Base-by-base conservation (phyloP, 2,888 invertebrate genomes). In the Exocentrus adspersus region DNA sequence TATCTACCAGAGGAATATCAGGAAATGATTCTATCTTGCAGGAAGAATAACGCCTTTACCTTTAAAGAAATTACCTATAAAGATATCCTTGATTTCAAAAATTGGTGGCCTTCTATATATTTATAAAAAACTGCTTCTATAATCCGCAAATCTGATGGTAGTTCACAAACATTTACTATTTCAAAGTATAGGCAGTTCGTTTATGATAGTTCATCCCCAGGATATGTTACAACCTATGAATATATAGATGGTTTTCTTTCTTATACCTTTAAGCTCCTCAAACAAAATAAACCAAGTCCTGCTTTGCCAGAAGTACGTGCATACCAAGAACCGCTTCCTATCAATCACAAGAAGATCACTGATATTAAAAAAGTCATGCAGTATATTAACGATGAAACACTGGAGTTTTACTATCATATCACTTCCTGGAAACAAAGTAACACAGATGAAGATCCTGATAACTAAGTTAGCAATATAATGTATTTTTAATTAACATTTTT, bases 1-100 rank as follows among this genome's bases (percentile, higher is more conserved):
- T 72, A 71, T 28, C 37, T 61, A 19, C 70, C 67, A 37, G 70
- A 70, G 52, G 69, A 72, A 62, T 72, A 72, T 59, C 57, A 67
- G 41, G 43, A 61, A 9, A 61, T 66, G 53, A 66, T 72, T 43
- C 17, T 41, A 16, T n/a, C 12, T 43, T 57, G 52, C 9, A 56
- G 65, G 45, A 65, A 66, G 61, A 63, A 21, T 20, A 41, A 58
- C 46, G 64, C 54, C 19, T 69, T 65, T 64, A 65, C 64, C 41
- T 48, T 67, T 19, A 57, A 48, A 41, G 24, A 42, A 9, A 59
- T 46, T 57, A 12, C 37, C 14, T 37, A 37, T n/a, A 2, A 12
- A 1, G 37, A 37, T n/a, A 37, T 37, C 1, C 6, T 37, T n/a
- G 37, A 37, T 37, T 37, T 12, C 5, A 32, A 32, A 32, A 37